These are phyloP conservation scores for Periophthalmus magnuspinnatus DNA, from an alignment of 2,797 vertebrate species.

Conservation along the genomic window DNA sequence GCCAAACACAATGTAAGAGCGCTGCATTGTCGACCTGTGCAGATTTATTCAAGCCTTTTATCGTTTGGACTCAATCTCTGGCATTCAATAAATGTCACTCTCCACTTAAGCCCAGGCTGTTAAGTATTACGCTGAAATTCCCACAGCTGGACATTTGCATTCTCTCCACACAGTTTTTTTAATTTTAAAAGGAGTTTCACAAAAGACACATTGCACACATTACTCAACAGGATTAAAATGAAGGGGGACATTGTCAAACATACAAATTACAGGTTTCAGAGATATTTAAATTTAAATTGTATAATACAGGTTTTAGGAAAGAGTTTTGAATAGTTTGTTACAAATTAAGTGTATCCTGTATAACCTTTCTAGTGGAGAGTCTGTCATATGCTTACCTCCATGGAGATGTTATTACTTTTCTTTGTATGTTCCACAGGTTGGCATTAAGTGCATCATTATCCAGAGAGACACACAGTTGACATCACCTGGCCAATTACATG, in stretches of 20 bases:
- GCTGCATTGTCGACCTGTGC: conserved; percentile 23
- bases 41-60: conserved; percentile 35
- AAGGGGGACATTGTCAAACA: neutral
- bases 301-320: no score
- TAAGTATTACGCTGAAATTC: conserved; percentile 20
- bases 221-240: conserved; percentile 19
- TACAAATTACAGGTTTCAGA: neutral
- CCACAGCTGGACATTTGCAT: conserved; percentile 9
- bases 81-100: conserved; percentile 34
- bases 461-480: no score
- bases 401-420: neutral
- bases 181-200: conserved; percentile 23
- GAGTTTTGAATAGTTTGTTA: no score
- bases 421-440: neutral
- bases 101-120: conserved; percentile 19
- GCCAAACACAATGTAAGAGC: conserved; percentile 19
- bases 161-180: conserved; percentile 14
- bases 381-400: neutral
- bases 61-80: conserved; percentile 26
- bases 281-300: neutral
- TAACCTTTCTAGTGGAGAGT: neutral
- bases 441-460: neutral
- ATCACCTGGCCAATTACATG: no score
- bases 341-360: no score
- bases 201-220: conserved; percentile 12